Evolutionary conservation across 2,113 vertebrate genomes (phyloP), one percentile per base, ranked within the genome.

Genomic region (Riparia riparia): DNA sequence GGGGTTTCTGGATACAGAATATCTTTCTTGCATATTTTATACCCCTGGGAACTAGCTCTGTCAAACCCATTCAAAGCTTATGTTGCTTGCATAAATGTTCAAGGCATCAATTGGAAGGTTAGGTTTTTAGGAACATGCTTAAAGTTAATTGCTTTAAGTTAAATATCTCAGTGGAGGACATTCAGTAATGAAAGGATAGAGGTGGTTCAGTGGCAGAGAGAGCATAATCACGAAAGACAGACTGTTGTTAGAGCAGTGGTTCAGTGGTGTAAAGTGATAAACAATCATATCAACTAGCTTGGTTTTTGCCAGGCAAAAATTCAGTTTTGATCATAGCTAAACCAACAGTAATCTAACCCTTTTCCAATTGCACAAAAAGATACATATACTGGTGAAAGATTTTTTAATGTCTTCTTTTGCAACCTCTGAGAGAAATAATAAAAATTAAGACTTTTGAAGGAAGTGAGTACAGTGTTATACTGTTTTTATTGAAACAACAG

Each of bases 1-100:
- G 32, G 47, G 29, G 31, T 80, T 95, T 96, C 86, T 87, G 70
- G 93, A 90, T 80, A n/a, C 42, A 47, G 50, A 87, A 77, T 41
- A 54, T 49, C 31, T 57, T 78, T 87, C 63, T 60, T 85, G 54
- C 34, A 44, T 80, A 10, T 90, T 93, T 93, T 87, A 82, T 94
- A 80, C 29, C 24, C 39, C 47, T 86, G 91, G 53, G 42, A 91
- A 70, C 26, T 47, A 65, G 21, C 53, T 76, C 10, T 73, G 73
- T 87, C 70, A 93, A 82, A 76, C 17, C 20, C 16, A 42, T 57
- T 82, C 29, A 54, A 91, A 91, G 37, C 32, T 87, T 76, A 42
- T 28, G 70, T 37, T 37, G 57, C 50, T 72, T 79, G 25, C 41
- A 42, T 84, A 79, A 84, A 61, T 45, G 37, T 53, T 82, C 65